Evolutionary conservation across 2,888 invertebrate genomes (phyloP).

Genomic region (Tetranychus truncatus): DNA sequence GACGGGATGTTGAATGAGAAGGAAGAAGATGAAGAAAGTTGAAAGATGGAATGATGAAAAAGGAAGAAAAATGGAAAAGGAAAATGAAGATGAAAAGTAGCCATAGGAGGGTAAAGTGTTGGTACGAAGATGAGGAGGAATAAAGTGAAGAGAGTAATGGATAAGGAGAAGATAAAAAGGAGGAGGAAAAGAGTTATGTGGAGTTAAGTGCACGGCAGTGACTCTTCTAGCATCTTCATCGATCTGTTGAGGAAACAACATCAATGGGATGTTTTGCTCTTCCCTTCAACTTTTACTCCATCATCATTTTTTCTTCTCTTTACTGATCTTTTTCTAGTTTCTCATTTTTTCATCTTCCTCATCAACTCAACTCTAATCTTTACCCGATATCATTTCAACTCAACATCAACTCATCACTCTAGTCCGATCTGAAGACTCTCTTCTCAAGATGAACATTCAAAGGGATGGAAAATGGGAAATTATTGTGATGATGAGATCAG

Average conservation of each 20-base stretch:
- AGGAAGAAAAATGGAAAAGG: background rate
- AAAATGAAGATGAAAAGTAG: background rate
- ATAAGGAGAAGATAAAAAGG: background rate
- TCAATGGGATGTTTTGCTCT: background rate
- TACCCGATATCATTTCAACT: background rate
- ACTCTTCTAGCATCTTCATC: background rate
- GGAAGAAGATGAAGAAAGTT: background rate
- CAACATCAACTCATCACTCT: background rate
- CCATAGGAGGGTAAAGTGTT: background rate
- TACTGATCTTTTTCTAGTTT: background rate
- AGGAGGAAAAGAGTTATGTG: background rate
- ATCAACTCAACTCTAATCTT: background rate
- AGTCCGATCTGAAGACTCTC: background rate
- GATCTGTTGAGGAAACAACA: background rate
- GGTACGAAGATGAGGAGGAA: background rate
- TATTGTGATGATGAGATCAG: background rate
- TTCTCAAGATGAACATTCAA: background rate
- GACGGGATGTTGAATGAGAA: background rate
- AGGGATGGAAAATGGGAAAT: background rate
- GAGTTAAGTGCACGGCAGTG: background rate
- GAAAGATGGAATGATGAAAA: background rate
- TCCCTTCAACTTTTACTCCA: background rate
- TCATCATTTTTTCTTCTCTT: background rate
- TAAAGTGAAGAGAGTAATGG: background rate
- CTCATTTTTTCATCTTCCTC: background rate